Percentiles rank a stretch among this genome's conserved stretches.
Evolutionary conservation across 2,888 invertebrate species (phyloP).

Genomic region (Scrobipalpa costella): DNA sequence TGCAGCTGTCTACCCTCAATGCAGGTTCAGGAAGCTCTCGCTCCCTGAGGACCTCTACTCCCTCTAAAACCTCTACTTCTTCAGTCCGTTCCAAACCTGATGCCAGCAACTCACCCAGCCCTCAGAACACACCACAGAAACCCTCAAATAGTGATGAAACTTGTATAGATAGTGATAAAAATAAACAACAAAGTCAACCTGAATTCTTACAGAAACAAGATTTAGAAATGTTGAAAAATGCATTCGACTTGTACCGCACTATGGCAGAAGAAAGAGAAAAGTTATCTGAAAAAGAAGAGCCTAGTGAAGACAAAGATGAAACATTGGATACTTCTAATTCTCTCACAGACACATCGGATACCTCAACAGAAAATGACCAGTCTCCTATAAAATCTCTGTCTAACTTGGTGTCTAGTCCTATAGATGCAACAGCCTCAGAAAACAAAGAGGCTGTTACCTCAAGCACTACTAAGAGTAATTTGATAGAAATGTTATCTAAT

Average conservation of each 20-base stretch:
- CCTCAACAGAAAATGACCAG: conserved; percentile 69
- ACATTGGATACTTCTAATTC: conserved; percentile 58
- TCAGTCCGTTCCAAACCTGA: conserved; percentile 58
- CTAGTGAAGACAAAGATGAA: conserved; percentile 56
- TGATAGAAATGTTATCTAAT: conserved; percentile 69
- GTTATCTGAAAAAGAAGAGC: conserved; percentile 52
- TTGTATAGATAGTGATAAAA: conserved; percentile 47
- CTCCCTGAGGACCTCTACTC: conserved; percentile 64
- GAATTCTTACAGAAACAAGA: conserved; percentile 63
- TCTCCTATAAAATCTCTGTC: conserved; percentile 84
- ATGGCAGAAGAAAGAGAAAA: conserved; percentile 68
- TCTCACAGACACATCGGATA: conserved; percentile 60
- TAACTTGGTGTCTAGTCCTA: conserved; percentile 82
- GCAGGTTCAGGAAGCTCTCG: conserved; percentile 75
- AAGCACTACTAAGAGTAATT: conserved; percentile 68
- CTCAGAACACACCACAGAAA: conserved; percentile 58
- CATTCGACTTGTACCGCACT: conserved; percentile 69
- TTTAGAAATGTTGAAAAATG: conserved; percentile 73
- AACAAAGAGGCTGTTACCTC: conserved; percentile 57
- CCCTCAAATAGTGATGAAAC: conserved; percentile 50
- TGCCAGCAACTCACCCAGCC: conserved; percentile 56
- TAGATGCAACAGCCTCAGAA: conserved; percentile 48
- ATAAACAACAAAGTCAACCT: conserved; percentile 46
- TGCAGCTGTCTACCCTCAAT: conserved; percentile 94
- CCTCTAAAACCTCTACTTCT: conserved; percentile 55